Conservation (phyloP, 2,888 invertebrate genomes). For the Resseliella maxima region DNA sequence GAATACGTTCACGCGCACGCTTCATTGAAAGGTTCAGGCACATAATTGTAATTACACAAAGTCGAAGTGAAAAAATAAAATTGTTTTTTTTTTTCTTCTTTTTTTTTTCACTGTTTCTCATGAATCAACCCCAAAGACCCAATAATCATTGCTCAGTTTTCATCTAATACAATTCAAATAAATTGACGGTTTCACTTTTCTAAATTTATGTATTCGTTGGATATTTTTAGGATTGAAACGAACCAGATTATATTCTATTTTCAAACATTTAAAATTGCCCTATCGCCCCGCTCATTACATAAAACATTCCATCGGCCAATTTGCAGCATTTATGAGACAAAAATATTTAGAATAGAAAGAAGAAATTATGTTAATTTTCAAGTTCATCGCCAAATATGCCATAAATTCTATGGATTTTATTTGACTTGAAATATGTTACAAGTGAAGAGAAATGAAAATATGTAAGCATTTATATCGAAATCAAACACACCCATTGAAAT, state of each 20-base stretch:
- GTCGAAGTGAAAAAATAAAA: neutral
- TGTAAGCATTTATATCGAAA: neutral
- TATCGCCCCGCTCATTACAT: neutral
- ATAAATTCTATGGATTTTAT: neutral
- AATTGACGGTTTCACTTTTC: slow-evolving; percentile 27
- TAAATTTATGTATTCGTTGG: neutral
- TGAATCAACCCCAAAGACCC: neutral
- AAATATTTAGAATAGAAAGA: neutral
- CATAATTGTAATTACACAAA: slow-evolving; percentile 41
- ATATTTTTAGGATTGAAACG: neutral
- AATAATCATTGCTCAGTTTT: neutral
- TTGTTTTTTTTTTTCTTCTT: neutral
- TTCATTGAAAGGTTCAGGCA: slow-evolving; percentile 20
- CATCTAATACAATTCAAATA: slow-evolving; percentile 16
- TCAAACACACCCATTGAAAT: slow-evolving; percentile 30
- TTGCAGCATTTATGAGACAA: neutral
- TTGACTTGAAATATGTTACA: neutral
- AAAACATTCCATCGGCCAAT: neutral
- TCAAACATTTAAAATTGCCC: neutral
- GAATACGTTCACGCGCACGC: neutral
- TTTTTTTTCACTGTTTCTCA: neutral
- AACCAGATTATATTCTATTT: neutral
- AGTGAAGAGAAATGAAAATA: neutral
- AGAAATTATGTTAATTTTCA: neutral
- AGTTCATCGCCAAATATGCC: neutral